Evolutionary conservation across 2,113 vertebrate genomes (phyloP).

Genomic region (Callaeas wilsoni): DNA sequence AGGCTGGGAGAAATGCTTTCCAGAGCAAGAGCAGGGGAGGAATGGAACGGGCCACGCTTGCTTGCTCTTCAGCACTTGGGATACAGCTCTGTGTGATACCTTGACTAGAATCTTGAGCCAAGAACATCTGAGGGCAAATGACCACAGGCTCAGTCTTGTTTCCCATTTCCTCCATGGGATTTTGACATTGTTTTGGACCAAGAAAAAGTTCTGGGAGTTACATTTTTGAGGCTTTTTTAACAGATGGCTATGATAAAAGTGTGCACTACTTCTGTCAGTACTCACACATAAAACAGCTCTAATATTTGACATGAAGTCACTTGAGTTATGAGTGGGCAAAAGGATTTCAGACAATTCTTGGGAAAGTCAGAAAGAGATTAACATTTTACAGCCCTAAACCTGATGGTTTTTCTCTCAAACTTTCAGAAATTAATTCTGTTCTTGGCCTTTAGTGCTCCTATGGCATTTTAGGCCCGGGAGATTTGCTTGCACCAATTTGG

Average conservation of each 20-base stretch:
- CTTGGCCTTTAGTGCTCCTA: not conserved
- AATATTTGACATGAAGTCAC: not conserved
- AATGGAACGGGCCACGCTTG: not conserved
- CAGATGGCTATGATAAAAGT: not conserved
- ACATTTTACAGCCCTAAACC: constrained; percentile 12
- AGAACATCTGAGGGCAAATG: not conserved
- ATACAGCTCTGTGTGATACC: not conserved
- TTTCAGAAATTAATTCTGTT: constrained; percentile 38
- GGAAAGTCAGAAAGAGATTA: constrained; percentile 11
- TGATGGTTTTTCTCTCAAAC: not conserved
- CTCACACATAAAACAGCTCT: not conserved
- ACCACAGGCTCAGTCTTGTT: not conserved
- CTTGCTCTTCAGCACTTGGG: not conserved
- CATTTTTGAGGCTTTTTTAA: not conserved
- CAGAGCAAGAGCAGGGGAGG: not conserved
- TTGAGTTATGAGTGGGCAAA: not conserved
- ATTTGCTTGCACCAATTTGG: not conserved
- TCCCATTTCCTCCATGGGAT: not conserved
- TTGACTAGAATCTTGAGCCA: not conserved
- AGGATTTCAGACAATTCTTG: not conserved
- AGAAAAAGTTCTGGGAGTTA: not conserved
- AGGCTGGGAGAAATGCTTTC: not conserved
- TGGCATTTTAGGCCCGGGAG: constrained; percentile 13
- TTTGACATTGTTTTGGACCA: not conserved
- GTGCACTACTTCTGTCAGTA: not conserved